phyloP scores from a whole-genome alignment of 2,888 invertebrate species.

The Eulithis prunata region DNA sequence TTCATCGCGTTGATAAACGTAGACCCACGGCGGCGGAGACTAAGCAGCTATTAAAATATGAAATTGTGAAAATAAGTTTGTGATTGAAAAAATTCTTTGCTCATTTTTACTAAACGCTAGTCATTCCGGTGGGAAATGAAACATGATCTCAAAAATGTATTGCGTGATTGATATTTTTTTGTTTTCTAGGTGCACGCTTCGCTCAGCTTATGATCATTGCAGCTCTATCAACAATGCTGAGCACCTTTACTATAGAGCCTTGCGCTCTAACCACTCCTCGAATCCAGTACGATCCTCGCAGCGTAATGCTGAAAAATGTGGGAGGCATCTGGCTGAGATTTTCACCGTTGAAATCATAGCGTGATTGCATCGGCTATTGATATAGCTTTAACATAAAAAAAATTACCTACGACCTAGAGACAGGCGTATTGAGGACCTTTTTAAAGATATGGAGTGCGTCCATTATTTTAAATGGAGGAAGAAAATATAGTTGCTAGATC shows the following conservation, averaged over 20 bases:
- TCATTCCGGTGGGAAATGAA: not conserved
- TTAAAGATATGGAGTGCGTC: no score
- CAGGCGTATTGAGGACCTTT: no score
- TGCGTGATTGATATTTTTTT: not conserved
- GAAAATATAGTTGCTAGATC: no score
- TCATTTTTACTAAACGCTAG: no score
- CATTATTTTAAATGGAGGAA: no score
- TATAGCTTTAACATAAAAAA: not conserved
- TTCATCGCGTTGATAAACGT: not conserved
- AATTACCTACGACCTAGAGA: no score
- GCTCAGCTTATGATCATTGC: slow-evolving; percentile 71
- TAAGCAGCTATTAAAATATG: no score
- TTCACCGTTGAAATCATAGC: slow-evolving; percentile 44
- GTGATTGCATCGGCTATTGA: slow-evolving; percentile 5
- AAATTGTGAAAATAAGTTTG: no score
- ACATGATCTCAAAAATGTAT: no score
- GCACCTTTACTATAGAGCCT: slow-evolving; percentile 65
- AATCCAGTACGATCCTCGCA: slow-evolving; percentile 74
- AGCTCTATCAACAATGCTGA: slow-evolving; percentile 65
- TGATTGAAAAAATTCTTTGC: no score
- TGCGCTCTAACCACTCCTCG: slow-evolving; percentile 67
- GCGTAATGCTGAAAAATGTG: slow-evolving; percentile 78
- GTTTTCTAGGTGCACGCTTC: slow-evolving; percentile 73
- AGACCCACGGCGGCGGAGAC: no score
- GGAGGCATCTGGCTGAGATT: slow-evolving; percentile 77